phyloP scores from a whole-genome alignment of 2,888 invertebrate genomes.

The Uloborus plumipes region DNA sequence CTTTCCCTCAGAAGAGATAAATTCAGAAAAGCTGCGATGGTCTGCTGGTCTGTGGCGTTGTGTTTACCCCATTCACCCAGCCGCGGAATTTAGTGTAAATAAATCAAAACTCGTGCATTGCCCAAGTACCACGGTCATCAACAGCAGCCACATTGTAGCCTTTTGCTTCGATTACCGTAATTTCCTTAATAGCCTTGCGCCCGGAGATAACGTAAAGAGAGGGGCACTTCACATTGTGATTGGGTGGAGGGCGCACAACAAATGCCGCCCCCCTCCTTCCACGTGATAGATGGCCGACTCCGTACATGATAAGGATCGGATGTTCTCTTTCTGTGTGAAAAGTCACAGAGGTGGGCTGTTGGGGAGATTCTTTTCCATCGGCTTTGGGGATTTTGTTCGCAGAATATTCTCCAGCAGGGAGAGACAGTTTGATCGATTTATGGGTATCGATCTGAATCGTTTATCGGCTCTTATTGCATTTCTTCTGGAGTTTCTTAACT shows the following conservation, averaged over 20 bases:
- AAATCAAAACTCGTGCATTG: slow-evolving; percentile 49
- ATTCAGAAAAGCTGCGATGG: not conserved
- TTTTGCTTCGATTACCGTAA: slow-evolving; percentile 58
- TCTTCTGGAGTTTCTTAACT: too few relatives aligned
- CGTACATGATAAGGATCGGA: slow-evolving; percentile 27
- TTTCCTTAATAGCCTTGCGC: slow-evolving; percentile 59
- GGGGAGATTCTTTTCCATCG: slow-evolving; percentile 1
- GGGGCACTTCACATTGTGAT: slow-evolving; percentile 30
- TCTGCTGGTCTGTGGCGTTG: too few relatives aligned
- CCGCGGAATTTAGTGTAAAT: slow-evolving; percentile 13
- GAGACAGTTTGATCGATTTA: slow-evolving; percentile 8
- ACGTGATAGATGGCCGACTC: slow-evolving; percentile 41
- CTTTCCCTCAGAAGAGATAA: slow-evolving; percentile 6
- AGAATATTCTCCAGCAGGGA: not conserved
- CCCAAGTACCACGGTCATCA: slow-evolving; percentile 19
- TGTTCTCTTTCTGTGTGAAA: slow-evolving; percentile 40
- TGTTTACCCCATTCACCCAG: too few relatives aligned
- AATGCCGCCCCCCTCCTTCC: slow-evolving; percentile 2
- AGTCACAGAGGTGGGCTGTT: slow-evolving; percentile 8
- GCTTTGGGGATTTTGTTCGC: too few relatives aligned
- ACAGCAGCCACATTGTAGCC: slow-evolving; percentile 43
- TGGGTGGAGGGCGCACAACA: slow-evolving; percentile 8
- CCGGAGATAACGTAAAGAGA: slow-evolving; percentile 43
- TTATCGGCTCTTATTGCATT: not conserved
- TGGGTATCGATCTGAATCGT: slow-evolving; percentile 21